Evolutionary conservation across 2,888 invertebrate species (phyloP), one percentile per base, ranked within the genome.

Genomic region (Macroteleia sp.): DNA sequence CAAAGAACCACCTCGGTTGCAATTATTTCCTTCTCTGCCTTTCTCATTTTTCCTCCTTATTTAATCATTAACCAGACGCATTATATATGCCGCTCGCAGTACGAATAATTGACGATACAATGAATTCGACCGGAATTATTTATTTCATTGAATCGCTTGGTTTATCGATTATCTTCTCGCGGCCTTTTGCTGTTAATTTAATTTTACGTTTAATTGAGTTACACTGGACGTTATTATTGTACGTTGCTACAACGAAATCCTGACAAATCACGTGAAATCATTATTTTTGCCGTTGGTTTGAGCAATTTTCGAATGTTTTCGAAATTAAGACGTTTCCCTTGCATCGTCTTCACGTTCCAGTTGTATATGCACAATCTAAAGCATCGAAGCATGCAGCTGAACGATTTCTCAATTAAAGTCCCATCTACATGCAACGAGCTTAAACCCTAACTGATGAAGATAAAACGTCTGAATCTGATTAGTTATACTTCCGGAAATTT

Each of bases 361-460:
- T n/a, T n/a, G n/a, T n/a, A n/a, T n/a, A n/a, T n/a, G n/a, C n/a
- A n/a, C n/a, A n/a, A n/a, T n/a, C n/a, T 39, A 48, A 71, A 75
- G 59, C 76, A 69, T 48, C 70, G 70, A 71, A 48, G 71, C 80
- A 82, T 84, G 83, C 81, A 82, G 71, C 67, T 46, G 78, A 62
- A 73, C 85, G 82, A 87, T 87, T 87, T 81, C 83, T 80, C 85
- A 87, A 87, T 87, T 84, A 82, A 59, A 77, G 30, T 3, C 20
- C 20, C 19, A 22, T 19, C 44, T 25, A 1, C 14, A 44, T 3
- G 4, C 8, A 48, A 48, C 14, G 34, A 25, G 6, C 14, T 3
- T 5, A 32, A 10, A 32, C 10, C 9, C 2, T 14, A 3, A 34
- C 3, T 34, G 12, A 14, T 9, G 9, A 9, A 34, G 34, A 14